These are phyloP conservation scores for Sebastes cheni DNA, from an alignment of 2,797 vertebrate species.

Conservation along the genomic window DNA sequence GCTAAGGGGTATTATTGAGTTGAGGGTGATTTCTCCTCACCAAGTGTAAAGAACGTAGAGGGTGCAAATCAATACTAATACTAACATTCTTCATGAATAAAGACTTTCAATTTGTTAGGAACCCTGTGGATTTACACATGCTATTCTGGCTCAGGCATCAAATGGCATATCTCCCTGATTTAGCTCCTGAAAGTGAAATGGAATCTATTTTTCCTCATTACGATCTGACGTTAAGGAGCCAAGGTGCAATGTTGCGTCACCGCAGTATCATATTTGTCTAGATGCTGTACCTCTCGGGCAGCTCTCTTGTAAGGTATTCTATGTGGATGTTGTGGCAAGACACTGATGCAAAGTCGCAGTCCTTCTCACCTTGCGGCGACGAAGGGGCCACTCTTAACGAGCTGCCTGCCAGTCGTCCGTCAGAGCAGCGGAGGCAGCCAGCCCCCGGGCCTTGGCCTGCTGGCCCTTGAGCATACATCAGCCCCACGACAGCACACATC, in stretches of 20 bases:
- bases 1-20: not conserved
- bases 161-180: not conserved
- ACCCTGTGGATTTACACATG: not conserved
- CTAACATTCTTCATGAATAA: slow-evolving; percentile 2
- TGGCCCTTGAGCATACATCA: slow-evolving; percentile 80
- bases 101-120: not conserved
- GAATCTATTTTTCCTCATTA: not conserved
- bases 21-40: not conserved
- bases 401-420: slow-evolving; percentile 72
- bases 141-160: not conserved
- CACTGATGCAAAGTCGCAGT: slow-evolving; percentile 37
- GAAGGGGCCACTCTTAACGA: slow-evolving; percentile 75
- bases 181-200: not conserved
- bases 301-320: slow-evolving; percentile 35
- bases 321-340: slow-evolving; percentile 44
- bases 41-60: not conserved
- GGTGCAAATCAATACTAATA: not conserved
- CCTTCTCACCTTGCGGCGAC: slow-evolving; percentile 65
- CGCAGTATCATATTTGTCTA: slow-evolving; percentile 23
- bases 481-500: slow-evolving; percentile 69
- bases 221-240: not conserved
- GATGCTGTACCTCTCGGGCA: slow-evolving; percentile 24
- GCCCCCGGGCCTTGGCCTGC: slow-evolving; percentile 69
- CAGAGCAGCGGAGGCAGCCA: slow-evolving; percentile 61
- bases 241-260: slow-evolving; percentile 9